Base-by-base conservation (phyloP, 2,888 invertebrate species). In the Belgica antarctica region DNA sequence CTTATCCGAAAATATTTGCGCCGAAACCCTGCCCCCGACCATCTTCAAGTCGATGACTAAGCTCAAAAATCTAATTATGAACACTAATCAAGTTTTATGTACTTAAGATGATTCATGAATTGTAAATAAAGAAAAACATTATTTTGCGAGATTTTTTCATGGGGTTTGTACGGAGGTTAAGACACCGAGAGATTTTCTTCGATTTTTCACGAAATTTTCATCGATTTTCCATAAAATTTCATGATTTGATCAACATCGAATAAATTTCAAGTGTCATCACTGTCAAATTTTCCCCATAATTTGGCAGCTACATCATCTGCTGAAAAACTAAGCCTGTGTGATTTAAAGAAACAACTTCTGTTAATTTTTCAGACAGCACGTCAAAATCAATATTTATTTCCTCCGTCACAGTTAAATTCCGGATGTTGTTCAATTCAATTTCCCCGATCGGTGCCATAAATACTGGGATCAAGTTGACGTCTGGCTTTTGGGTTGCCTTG, bases 31-130 rank as follows among this genome's bases (percentile, higher is more conserved):
- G 47, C 47, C 28, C 2, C 52, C 25, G 15, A 57, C 47, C 4
- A 68, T 57, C 25, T 68, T 68, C 15, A 57, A 52, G 27, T 57
- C 68, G 22, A 68, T 68, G 31, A 68, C 28, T 19, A 68, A 68
- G 7, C 19, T 68, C 5, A 68, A 68, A 57, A 68, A 68, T 57
- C 46, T 68, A 7, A 68, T 68, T 57, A 59, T 19, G 27, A 59
- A 59, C 25, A 59, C 17, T 59, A 59, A 59, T 59, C 59, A 59
- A 27, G 27, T 59, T 27, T 25, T 59, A 7, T 59, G 59, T 27
- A 27, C 59, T 12, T 52, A 41, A 27, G 15, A n/a, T 59, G 2
- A 59, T 4, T 59, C 59, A 59, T 15, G 22, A 52, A 52, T 1
- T 52, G 52, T 22, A 52, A 52, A 41, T 41, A 41, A 41, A 41